Evolutionary conservation across 2,797 vertebrate species (phyloP), one percentile per base, ranked within the genome.

Genomic region (Balearica regulorum): DNA sequence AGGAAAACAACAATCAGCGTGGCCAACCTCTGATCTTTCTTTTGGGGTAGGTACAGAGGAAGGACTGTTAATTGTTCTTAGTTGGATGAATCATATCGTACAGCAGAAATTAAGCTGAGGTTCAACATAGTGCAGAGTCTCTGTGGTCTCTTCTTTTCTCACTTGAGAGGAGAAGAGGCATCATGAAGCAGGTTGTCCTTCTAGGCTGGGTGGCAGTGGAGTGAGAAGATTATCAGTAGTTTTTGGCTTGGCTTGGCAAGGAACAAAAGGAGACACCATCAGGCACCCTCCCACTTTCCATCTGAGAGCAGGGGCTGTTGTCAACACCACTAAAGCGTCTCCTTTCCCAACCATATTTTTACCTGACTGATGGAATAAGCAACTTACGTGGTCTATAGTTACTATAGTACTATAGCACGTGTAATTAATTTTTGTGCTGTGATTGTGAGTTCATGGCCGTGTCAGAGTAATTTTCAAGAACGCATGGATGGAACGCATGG

Each of bases 71-170:
- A 43, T 72, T 79, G 28, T 49, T 79, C 43, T 31, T 44, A 43
- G 29, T 8, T 76, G 49, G 15, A 43, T 86, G 11, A 72, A 37
- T 53, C 0, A 0, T 31, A 9, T 41, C 1, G 1, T n/a, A 61
- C 14, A 41, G 33, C 39, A 70, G 51, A 8, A 84, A 21, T 69
- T 70, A 65, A 41, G 11, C 6, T 66, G 77, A 85, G 33, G 35
- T 51, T 82, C 62, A 58, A 51, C 20, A 41, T 0, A 37, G 33
- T 10, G 22, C 21, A n/a, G 64, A 73, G 43, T 55, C 24, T 57
- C 53, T 5, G 4, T 21, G 14, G 16, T 68, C 5, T 62, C 39
- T 31, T 79, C 18, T 24, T 77, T 66, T 55, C 37, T 46, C 24
- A 29, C 26, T n/a, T 80, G 48, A 44, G 37, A 72, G 10, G 37